Percentiles rank a stretch among this genome's conserved stretches.
These are phyloP conservation scores for Capitulum mitella DNA, from an alignment of 2,888 invertebrate genomes.

Conservation along the genomic window DNA sequence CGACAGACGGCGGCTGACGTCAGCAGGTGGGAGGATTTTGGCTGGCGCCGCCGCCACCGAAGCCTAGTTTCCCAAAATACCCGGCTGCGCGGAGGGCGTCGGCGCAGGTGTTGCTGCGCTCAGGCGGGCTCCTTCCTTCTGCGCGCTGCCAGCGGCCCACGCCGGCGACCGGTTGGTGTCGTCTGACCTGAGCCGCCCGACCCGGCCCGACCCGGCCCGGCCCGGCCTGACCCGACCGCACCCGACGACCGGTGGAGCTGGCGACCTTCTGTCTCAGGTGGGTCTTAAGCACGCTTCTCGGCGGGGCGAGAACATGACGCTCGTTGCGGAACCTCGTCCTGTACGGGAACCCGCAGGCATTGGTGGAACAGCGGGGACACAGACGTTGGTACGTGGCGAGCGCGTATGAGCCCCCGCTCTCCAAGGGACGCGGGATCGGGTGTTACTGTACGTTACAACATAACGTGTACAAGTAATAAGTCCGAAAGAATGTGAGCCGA, in stretches of 20 bases:
- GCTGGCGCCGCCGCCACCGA: neutral
- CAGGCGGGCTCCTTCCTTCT: neutral
- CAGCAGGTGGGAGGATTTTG: neutral
- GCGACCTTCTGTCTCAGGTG: neutral
- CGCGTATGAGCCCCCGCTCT: too few species aligned
- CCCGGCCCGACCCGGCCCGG: neutral
- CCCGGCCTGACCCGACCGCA: neutral
- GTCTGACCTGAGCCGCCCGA: too few species aligned
- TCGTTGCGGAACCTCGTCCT: too few species aligned
- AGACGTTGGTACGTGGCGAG: too few species aligned
- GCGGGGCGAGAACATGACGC: too few species aligned
- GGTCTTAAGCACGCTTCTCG: too few species aligned
- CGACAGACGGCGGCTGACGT: neutral
- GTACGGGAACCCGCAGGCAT: too few species aligned
- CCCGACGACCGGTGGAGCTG: neutral
- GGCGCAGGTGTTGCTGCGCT: neutral
- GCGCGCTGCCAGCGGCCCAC: neutral
- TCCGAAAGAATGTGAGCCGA: too few species aligned
- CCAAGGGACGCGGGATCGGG: too few species aligned
- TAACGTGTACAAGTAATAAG: too few species aligned
- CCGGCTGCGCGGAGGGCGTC: neutral
- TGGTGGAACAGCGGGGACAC: too few species aligned
- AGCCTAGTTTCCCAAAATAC: slow-evolving; percentile 3
- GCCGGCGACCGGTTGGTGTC: neutral
- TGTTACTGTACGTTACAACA: too few species aligned